phyloP scores from a whole-genome alignment of 1,140 invertebrate species.

The Lepidotrigona ventralis region DNA sequence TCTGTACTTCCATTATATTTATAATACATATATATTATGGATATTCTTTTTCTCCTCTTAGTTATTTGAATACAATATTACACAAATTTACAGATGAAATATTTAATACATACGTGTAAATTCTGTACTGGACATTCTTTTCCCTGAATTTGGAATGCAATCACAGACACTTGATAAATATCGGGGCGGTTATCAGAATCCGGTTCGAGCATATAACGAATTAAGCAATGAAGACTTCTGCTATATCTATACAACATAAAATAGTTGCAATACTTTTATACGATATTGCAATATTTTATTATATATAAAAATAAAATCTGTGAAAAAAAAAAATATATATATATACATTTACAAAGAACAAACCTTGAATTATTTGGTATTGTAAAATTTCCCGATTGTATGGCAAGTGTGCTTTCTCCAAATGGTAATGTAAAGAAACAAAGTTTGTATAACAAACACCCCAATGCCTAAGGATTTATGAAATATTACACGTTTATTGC shows the following conservation, averaged over 20 bases:
- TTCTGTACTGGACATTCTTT: constrained; percentile 91
- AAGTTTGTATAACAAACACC: constrained; percentile 94
- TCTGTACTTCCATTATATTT: not conserved
- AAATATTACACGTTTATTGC: constrained; percentile 18
- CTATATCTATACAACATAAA: constrained; percentile 70
- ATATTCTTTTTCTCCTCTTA: too few relatives aligned
- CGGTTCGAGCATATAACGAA: constrained; percentile 92
- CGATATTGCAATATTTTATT: too few relatives aligned
- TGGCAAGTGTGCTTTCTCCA: constrained; percentile 95
- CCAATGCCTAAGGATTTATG: constrained; percentile 86
- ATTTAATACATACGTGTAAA: constrained; percentile 85
- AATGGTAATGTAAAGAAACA: constrained; percentile 96
- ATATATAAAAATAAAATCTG: constrained; percentile 42
- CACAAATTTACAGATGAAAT: not conserved
- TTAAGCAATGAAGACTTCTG: constrained; percentile 77
- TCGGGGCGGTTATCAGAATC: constrained; percentile 92
- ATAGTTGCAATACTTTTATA: constrained; percentile 44
- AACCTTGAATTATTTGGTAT: constrained; percentile 92
- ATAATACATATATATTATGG: not conserved
- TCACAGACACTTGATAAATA: constrained; percentile 92
- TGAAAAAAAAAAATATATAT: not conserved
- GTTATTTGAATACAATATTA: not conserved
- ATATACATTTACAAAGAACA: constrained; percentile 58
- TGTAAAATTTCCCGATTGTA: constrained; percentile 93
- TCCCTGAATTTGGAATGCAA: constrained; percentile 88